Conservation (phyloP, 1,140 invertebrate genomes). For the Macrobrachium nipponense region DNA sequence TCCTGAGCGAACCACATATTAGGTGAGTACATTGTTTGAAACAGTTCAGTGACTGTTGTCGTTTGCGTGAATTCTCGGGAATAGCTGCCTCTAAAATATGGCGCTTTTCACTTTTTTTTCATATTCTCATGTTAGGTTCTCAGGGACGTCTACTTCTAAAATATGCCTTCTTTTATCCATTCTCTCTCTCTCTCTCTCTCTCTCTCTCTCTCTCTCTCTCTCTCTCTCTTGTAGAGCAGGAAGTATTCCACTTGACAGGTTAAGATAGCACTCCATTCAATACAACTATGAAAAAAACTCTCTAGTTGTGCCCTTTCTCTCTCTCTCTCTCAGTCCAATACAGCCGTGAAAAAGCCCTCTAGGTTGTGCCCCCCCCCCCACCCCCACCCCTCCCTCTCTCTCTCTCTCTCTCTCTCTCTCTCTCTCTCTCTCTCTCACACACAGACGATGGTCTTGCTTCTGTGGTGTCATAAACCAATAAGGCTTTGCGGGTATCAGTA, state of each 20-base stretch:
- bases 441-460: no score
- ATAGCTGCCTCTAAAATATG: background rate
- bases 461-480: background rate
- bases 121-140: no score
- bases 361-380: no score
- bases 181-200: no score
- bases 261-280: no score
- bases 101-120: background rate
- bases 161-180: no score
- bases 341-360: background rate
- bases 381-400: background rate
- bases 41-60: background rate
- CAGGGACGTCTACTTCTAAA: no score
- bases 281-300: no score
- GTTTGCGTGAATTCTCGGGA: background rate
- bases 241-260: background rate
- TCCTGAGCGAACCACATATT: constrained; percentile 84
- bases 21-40: constrained; percentile 82
- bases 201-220: no score
- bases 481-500: background rate
- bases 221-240: no score
- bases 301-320: background rate
- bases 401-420: background rate
- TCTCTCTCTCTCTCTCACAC: background rate
- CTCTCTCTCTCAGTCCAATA: background rate